Percentiles rank a stretch among this genome's conserved stretches.
phyloP scores from a whole-genome alignment of 2,113 vertebrate species.

The Gambusia affinis region DNA sequence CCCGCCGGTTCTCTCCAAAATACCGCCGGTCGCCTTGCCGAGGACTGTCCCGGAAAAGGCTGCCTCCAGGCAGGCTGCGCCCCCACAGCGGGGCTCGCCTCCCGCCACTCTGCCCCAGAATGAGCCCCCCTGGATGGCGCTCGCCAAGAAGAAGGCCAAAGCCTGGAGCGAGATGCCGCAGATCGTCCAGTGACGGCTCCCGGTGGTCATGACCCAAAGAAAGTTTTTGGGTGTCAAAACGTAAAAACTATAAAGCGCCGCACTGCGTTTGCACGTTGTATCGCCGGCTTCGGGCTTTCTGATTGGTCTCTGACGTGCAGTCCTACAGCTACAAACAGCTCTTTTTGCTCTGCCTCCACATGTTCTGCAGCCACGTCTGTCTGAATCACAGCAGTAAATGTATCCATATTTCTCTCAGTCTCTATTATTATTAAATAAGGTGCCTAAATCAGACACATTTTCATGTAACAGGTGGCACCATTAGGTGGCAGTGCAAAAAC shows the following conservation, averaged over 20 bases:
- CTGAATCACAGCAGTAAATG: neutral
- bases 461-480: too few relatives aligned
- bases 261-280: conserved; percentile 63
- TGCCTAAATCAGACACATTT: conserved; percentile 36
- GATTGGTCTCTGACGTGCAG: conserved; percentile 39
- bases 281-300: conserved; percentile 24
- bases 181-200: conserved; percentile 79
- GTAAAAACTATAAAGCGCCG: conserved; percentile 32
- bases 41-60: conserved; percentile 31
- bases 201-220: neutral
- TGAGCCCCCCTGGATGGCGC: conserved; percentile 90
- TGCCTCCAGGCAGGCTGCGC: neutral
- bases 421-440: conserved; percentile 20
- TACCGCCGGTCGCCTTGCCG: neutral
- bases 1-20: conserved; percentile 23
- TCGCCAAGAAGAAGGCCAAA: conserved; percentile 95
- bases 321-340: neutral
- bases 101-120: conserved; percentile 61
- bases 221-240: too few relatives aligned
- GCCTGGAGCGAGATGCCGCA: conserved; percentile 93
- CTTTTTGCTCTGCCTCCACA: neutral
- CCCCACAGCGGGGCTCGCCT: conserved; percentile 47
- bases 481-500: too few relatives aligned
- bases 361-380: conserved; percentile 24
- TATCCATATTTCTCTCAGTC: conserved; percentile 8